phyloP scores from a whole-genome alignment of 2,797 vertebrate species.

The Poecile montanus region DNA sequence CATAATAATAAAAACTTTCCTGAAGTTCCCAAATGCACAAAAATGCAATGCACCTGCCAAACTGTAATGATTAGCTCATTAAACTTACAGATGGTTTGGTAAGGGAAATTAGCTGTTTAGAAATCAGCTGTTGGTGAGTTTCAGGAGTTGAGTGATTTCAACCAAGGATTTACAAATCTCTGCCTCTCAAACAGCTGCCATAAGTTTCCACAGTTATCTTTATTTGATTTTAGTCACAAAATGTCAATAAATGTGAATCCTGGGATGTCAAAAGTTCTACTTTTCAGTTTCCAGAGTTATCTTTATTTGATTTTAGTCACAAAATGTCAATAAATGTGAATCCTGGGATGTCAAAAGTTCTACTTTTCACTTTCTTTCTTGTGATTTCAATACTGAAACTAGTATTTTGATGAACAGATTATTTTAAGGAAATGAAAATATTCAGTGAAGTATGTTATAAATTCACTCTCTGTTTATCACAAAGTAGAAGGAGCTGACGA shows the following conservation, averaged over 20 bases:
- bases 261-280: neutral
- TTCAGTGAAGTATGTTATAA: too few species aligned
- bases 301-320: neutral
- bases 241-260: neutral
- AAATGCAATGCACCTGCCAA: neutral
- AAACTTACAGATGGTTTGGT: neutral
- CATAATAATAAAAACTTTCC: neutral
- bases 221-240: neutral
- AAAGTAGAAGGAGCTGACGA: neutral
- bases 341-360: neutral
- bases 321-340: neutral
- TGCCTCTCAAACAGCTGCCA: neutral
- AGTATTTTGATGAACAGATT: neutral
- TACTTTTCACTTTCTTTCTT: neutral
- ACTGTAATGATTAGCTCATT: neutral
- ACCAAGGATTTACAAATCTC: neutral
- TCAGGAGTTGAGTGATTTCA: neutral
- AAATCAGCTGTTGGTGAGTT: neutral
- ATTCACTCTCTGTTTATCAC: too few species aligned
- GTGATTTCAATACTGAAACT: neutral
- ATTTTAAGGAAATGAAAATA: neutral
- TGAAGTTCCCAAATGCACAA: neutral
- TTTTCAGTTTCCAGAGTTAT: neutral
- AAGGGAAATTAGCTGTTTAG: neutral
- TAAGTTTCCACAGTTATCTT: neutral